Evolutionary conservation across 1,140 invertebrate species (phyloP), one percentile per base, ranked within the genome.

Genomic region (Drosophila yakuba): DNA sequence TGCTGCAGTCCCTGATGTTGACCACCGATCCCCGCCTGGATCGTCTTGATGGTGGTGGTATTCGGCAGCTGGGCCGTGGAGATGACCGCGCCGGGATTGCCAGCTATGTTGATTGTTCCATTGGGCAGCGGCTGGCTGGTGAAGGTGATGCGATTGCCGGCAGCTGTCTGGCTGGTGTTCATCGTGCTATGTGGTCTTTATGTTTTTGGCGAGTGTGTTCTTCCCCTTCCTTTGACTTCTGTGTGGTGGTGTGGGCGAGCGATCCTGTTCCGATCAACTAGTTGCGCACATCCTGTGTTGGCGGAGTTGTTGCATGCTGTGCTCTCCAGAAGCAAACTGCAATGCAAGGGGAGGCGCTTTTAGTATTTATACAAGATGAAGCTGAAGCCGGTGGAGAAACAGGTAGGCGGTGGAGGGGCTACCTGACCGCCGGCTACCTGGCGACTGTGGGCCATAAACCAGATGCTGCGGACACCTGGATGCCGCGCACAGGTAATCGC

Each of bases 121-220:
- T 95, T 95, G 72, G 94, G 92, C 78, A 95, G 74, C 71, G 93
- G 92, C 91, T 94, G 93, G 64, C 93, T 92, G 43, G 93, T 91
- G 79, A 94, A 94, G 35, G 93, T 92, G 47, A 94, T 93, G 61
- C 93, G 91, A 78, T 91, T 92, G 41, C 86, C 80, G 47, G 72
- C 54, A 50, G 89, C 78, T 63, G 82, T 67, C 67, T 92, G 90
- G 73, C 88, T 91, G 52, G 75, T 84, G 73, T 92, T 92, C 90
- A 91, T 92, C 71, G 48, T 74, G 74, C 50, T 61, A 48, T 61
- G 36, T 39, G 51, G 25, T 69, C 47, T 32, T 61, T 61, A 52
- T 73, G 71, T 52, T 52, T 41, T 52, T 52, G 48, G 28, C 50
- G 52, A 72, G 52, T 35, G 39, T 60, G 72, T 28, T 50, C 12